These are phyloP conservation scores for Halcyon badia DNA, from an alignment of 2,797 vertebrate species.

Conservation along the genomic window DNA sequence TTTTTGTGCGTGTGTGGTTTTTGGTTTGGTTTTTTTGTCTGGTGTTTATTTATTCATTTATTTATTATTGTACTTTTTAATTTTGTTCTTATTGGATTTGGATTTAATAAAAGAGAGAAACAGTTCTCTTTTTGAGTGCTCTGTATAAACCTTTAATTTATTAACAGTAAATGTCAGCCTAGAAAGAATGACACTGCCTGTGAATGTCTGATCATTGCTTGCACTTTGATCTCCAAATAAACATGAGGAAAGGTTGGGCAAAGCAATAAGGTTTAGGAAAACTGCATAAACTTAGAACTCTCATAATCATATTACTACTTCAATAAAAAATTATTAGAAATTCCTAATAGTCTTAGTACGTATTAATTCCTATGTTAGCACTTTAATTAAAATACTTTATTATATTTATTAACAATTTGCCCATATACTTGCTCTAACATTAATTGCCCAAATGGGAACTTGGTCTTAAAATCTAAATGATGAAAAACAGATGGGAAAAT, in stretches of 20 bases:
- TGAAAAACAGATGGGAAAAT: neutral
- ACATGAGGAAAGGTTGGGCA: neutral
- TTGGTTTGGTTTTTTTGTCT: neutral
- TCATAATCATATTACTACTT: neutral
- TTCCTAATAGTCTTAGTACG: neutral
- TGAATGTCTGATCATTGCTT: neutral
- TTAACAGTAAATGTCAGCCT: neutral
- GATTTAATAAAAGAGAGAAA: neutral
- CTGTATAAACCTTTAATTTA: neutral
- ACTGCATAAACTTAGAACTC: neutral
- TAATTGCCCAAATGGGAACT: neutral
- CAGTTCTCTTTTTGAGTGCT: neutral
- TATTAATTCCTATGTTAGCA: neutral
- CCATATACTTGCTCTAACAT: neutral
- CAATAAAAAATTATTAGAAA: neutral
- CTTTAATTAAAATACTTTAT: neutral
- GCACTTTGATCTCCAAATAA: constrained; percentile 11
- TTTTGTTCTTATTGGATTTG: neutral
- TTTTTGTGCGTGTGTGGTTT: neutral
- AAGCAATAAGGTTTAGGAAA: neutral
- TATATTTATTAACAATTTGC: neutral
- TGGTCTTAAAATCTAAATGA: neutral
- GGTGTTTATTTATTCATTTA: too few relatives aligned
- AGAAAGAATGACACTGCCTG: neutral
- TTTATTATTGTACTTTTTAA: too few relatives aligned